Conservation (phyloP, 2,797 vertebrate species). For the Mormyrus hasselquistii region DNA sequence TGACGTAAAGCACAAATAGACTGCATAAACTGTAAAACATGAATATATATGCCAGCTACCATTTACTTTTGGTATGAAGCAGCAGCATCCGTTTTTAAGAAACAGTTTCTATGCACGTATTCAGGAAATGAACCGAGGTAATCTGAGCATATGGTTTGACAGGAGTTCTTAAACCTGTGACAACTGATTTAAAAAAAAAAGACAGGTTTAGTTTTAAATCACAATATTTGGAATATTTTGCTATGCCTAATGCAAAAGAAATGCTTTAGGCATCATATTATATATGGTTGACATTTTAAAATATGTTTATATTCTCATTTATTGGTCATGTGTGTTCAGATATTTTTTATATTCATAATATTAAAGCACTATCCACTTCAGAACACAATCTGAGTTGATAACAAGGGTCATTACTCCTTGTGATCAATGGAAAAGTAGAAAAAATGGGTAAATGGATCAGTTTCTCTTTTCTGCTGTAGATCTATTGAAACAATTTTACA, state of each 20-base stretch:
- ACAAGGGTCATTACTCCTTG: neutral
- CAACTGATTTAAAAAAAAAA: neutral
- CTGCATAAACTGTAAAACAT: neutral
- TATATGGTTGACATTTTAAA: too few relatives aligned
- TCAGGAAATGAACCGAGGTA: neutral
- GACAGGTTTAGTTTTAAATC: neutral
- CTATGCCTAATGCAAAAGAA: too few relatives aligned
- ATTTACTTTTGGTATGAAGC: neutral
- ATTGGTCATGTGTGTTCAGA: neutral
- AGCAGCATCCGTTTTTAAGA: neutral
- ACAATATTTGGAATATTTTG: neutral
- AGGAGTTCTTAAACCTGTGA: neutral
- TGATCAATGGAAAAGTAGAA: neutral
- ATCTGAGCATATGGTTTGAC: neutral
- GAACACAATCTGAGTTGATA: neutral
- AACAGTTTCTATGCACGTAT: neutral
- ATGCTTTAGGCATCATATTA: too few relatives aligned
- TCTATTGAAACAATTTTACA: neutral
- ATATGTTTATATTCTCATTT: neutral
- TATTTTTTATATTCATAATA: neutral
- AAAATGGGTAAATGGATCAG: neutral
- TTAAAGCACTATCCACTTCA: neutral
- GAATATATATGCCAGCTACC: neutral
- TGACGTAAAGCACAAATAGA: neutral
- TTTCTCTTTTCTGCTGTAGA: neutral